Percentiles rank a stretch among this genome's conserved stretches.
These are phyloP conservation scores for Enteromius radiatus DNA, from an alignment of 2,797 vertebrate genomes.

Conservation along the genomic window DNA sequence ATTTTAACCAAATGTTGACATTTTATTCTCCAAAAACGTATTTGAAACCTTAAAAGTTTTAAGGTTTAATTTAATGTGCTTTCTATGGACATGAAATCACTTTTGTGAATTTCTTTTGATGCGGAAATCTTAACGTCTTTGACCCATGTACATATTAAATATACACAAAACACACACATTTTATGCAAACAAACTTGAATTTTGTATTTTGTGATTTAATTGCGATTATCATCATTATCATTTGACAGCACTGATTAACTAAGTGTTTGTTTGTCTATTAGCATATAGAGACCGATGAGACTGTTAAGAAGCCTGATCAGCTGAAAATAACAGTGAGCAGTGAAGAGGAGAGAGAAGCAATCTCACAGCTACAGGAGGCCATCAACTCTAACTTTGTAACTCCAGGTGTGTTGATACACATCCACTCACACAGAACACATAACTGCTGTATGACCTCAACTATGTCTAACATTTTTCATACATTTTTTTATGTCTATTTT, in stretches of 20 bases:
- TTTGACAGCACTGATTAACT: neutral
- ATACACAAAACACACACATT: neutral
- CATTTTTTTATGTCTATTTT: neutral
- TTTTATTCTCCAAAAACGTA: too few relatives aligned
- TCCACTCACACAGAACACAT: neutral
- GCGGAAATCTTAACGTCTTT: too few relatives aligned
- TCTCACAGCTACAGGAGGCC: slow-evolving; percentile 85
- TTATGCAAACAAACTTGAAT: too few relatives aligned
- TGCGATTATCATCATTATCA: neutral
- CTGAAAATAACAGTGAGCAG: slow-evolving; percentile 86
- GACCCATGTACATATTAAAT: too few relatives aligned
- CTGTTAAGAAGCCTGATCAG: slow-evolving; percentile 90
- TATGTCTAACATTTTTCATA: neutral
- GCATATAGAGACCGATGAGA: slow-evolving; percentile 95
- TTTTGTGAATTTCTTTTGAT: too few relatives aligned
- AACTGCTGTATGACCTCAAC: neutral
- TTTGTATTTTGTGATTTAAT: neutral
- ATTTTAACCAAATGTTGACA: too few relatives aligned
- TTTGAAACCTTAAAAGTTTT: too few relatives aligned
- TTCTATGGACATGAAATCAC: too few relatives aligned
- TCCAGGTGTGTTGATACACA: slow-evolving; percentile 75
- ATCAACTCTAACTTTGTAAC: slow-evolving; percentile 80
- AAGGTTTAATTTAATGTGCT: too few relatives aligned
- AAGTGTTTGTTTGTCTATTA: slow-evolving; percentile 61
- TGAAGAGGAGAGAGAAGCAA: slow-evolving; percentile 93